Percentiles rank a stretch among this genome's conserved stretches.
Conservation (phyloP, 2,888 invertebrate genomes). For the Nowickia ferox region DNA sequence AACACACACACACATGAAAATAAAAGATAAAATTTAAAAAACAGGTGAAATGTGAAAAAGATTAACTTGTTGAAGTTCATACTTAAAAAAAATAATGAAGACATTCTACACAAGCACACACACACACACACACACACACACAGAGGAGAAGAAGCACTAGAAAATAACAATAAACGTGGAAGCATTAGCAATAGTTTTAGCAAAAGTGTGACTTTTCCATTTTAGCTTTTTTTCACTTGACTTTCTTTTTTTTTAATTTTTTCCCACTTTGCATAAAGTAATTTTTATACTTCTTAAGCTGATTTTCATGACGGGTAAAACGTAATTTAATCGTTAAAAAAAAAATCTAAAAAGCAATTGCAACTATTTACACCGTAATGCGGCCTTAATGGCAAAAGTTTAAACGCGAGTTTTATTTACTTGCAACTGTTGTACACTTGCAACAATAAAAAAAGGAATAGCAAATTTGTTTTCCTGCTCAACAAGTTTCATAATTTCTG, state of each 20-base stretch:
- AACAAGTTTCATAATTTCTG: constrained; percentile 6
- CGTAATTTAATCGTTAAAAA: constrained; percentile 47
- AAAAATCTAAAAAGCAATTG: constrained; percentile 25
- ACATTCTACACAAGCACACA: constrained; percentile 1
- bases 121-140: not conserved
- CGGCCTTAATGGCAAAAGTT: constrained; percentile 12
- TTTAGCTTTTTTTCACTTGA: not conserved
- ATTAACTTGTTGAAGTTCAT: constrained; percentile 60
- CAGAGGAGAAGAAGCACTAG: not conserved
- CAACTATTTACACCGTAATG: constrained; percentile 33
- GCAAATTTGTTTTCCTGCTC: constrained; percentile 5
- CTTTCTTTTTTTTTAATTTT: not conserved
- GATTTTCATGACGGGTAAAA: constrained; percentile 50
- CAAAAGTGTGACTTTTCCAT: constrained; percentile 44
- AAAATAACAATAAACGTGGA: constrained; percentile 3
- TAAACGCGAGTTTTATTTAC: constrained; percentile 54
- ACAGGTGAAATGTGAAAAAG: constrained; percentile 40
- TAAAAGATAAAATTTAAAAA: not conserved
- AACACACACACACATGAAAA: constrained; percentile 21
- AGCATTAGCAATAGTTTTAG: constrained; percentile 40
- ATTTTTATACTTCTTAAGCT: constrained; percentile 58
- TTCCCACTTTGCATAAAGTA: constrained; percentile 45
- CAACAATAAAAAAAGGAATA: not conserved
- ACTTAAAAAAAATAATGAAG: constrained; percentile 8
- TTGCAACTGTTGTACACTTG: not conserved